Evolutionary conservation across 2,113 vertebrate species (phyloP).

Genomic region (Corydoras maculifer): DNA sequence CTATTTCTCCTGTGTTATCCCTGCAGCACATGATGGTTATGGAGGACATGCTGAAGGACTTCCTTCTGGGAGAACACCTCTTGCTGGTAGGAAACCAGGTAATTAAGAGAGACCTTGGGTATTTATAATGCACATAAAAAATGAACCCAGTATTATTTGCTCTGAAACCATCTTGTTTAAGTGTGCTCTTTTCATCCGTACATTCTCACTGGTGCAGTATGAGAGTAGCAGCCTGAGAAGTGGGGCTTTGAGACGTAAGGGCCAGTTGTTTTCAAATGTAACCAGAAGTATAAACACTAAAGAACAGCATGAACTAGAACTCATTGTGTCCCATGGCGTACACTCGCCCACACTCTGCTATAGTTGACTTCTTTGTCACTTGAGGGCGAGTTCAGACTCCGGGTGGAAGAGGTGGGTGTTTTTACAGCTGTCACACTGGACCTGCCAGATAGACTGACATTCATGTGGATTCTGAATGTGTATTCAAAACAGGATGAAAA

Average conservation of each 20-base stretch:
- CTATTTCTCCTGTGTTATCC: conserved; percentile 32
- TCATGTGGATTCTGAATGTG: not conserved
- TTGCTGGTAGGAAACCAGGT: conserved; percentile 97
- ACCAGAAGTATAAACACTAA: conserved; percentile 12
- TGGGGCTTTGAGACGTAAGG: conserved; percentile 8
- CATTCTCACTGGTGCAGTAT: not conserved
- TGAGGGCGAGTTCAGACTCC: conserved; percentile 2
- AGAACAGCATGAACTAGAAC: conserved; percentile 16
- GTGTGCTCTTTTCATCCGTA: conserved; percentile 3
- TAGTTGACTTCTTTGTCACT: conserved; percentile 23
- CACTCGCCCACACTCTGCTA: conserved; percentile 20
- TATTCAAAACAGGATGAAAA: not conserved
- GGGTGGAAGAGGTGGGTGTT: conserved; percentile 21
- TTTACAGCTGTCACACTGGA: conserved; percentile 17
- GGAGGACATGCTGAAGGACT: conserved; percentile 98
- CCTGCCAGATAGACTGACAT: conserved; percentile 19
- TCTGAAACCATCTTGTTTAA: too few species aligned
- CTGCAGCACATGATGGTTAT: conserved; percentile 88
- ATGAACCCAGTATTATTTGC: not conserved
- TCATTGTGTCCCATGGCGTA: not conserved
- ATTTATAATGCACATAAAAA: not conserved
- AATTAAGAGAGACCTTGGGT: conserved; percentile 41
- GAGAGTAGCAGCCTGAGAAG: not conserved
- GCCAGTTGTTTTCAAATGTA: conserved; percentile 12
- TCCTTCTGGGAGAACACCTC: conserved; percentile 89